Base-by-base conservation (phyloP, 2,797 vertebrate genomes). In the Enteromius treurensis region DNA sequence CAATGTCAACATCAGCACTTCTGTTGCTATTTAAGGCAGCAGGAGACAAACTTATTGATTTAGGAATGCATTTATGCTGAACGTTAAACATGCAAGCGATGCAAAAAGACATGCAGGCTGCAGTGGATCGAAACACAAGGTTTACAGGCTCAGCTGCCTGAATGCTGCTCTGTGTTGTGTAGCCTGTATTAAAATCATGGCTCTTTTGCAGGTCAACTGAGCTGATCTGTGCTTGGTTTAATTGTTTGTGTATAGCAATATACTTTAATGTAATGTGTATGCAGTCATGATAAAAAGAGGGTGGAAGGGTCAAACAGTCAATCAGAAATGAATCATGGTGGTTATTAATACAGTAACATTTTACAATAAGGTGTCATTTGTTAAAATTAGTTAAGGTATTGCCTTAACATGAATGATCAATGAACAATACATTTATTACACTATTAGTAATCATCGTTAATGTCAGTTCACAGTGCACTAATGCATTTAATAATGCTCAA, bases 1-100 rank as follows among this genome's bases (percentile, higher is more conserved):
- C 67, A 82, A 91, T 89, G 78, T 86, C 91, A 82, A 91, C 93
- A 90, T 93, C 92, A 93, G 90, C 90, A 86, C 60, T 84, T 85
- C 84, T 70, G 85, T 83, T 65, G 90, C 89, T 93, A 95, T 94
- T 93, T 95, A 91, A 93, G 92, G 92, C 85, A 60, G 10, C 0
- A 21, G 85, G 86, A 90, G 90, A 74, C 60, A 85, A 86, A 85
- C 88, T 87, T 85, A 90, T 88, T 85, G 90, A 92, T 89, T 91
- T 89, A 88, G 82, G 76, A 83, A 65, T 77, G 65, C 81, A 60
- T 83, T 77, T 69, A 53, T 83, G 65, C 75, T 51, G 23, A 40
- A 29, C 1, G 29, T 65, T 64, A 64, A 76, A 77, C 73, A 83
- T 83, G 74, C 74, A 83, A 77, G 64, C 64, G 1, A 69, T 58